These are phyloP conservation scores for Dicranocentrus wangi DNA, from an alignment of 2,888 invertebrate genomes.

Conservation along the genomic window DNA sequence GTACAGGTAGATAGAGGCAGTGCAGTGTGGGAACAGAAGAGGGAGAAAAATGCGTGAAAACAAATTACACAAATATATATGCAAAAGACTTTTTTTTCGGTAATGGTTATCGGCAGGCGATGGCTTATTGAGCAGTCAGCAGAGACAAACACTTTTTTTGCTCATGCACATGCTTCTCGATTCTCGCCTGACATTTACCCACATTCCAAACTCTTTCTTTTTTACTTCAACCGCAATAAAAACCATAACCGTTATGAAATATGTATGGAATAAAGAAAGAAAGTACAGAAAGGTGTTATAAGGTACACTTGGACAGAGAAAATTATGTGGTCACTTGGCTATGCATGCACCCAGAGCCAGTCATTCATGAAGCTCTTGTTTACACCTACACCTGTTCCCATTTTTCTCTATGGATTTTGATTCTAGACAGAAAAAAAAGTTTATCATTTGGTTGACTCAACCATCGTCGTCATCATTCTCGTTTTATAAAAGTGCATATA, in stretches of 20 bases:
- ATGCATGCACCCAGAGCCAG: no score
- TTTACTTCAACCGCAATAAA: slow-evolving; percentile 2
- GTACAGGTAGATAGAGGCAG: no score
- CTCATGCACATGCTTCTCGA: no score
- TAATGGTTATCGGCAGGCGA: slow-evolving; percentile 20
- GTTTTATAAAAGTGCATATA: no score
- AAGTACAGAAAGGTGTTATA: no score
- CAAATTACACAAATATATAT: neutral
- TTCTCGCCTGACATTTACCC: slow-evolving; percentile 41
- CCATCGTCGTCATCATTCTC: no score
- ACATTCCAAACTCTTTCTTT: slow-evolving; percentile 6
- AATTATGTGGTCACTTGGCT: no score
- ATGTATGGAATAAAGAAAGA: no score
- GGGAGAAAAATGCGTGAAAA: slow-evolving; percentile 7
- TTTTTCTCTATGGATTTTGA: neutral
- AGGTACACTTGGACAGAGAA: no score
- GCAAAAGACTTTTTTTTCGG: neutral
- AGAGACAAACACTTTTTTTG: neutral
- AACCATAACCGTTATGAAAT: slow-evolving; percentile 1
- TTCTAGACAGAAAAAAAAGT: no score
- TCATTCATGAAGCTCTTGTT: no score
- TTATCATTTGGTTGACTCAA: no score
- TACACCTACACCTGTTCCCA: slow-evolving; percentile 49
- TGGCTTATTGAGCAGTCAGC: neutral
- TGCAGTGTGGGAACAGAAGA: neutral